Evolutionary conservation across 1,140 invertebrate genomes (phyloP), one percentile per base, ranked within the genome.

Genomic region (Leptinotarsa texana): DNA sequence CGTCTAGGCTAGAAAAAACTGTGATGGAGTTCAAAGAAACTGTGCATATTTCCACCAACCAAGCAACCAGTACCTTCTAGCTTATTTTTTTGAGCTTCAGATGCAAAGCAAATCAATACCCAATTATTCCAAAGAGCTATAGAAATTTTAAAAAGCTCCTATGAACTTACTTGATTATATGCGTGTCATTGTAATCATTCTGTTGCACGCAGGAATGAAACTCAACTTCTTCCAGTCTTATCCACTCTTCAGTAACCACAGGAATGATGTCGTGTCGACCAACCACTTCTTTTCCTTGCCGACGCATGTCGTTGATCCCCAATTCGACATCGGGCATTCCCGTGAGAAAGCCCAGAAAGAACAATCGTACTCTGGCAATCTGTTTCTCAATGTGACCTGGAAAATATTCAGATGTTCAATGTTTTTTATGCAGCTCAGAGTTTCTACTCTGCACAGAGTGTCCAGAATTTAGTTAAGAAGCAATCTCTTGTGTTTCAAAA

Each of bases 241-340:
- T 99, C 98, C 98, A 99, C 87, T 99, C 96, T 87, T 99, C 98
- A 0, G 98, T 99, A 73, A 96, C 95, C 47, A 99, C 97, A 11
- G 98, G 98, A 82, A 99, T 98, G 83, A 99, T 99, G 86, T 99
- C 98, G 85, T 99, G 96, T 18, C 98, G 89, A 1, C 98, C 97
- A 0, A 99, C 98, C 17, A 99, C 96, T 89, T 99, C 98, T 87
- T 96, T 96, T 11, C 98, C 98, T 87, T 99, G 96, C 11, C 98
- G 88, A 84, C 94, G 90, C 88, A 98, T 92, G 85, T 99, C 98
- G 86, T 99, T 99, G 15, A 99, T 91, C 13, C 98, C 98, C 74
- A 99, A 87, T 86, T 99, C 98, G 69, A 99, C 92, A 82, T 95
- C 93, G 3, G 97, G 97, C 93, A 97, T 97, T 72, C 95, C 94